Conservation (phyloP, 2,888 invertebrate genomes). For the Alentia gelatinosa region DNA sequence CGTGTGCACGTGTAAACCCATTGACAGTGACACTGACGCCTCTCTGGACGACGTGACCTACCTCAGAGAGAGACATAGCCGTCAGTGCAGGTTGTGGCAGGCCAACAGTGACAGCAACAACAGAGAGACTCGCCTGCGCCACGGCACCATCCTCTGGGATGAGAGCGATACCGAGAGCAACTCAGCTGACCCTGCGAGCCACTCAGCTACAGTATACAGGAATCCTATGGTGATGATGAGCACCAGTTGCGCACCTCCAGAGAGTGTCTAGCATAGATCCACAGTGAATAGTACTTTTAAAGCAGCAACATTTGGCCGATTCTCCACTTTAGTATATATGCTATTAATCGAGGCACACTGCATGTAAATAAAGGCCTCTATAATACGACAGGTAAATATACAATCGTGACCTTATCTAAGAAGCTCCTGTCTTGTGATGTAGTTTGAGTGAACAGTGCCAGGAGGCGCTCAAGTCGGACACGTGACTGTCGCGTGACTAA, state of each 20-base stretch:
- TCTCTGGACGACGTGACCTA: background rate
- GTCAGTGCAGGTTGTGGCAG: background rate
- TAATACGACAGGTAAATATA: no score
- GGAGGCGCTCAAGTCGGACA: no score
- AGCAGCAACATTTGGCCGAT: no score
- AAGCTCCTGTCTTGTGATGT: no score
- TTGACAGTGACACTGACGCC: background rate
- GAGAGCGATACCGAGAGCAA: background rate
- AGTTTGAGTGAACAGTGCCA: no score
- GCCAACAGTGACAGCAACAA: background rate
- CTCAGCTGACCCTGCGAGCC: background rate
- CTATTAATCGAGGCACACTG: no score
- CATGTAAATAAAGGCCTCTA: no score
- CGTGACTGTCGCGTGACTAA: no score
- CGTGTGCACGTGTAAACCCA: background rate
- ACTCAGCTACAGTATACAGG: background rate
- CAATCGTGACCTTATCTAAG: no score
- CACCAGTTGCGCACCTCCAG: background rate
- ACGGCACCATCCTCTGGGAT: constrained; percentile 13
- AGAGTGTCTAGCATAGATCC: background rate
- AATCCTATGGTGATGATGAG: background rate
- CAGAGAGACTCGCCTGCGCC: background rate
- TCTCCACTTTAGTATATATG: no score
- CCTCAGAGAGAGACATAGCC: background rate
- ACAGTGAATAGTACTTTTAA: no score